Base-by-base conservation (phyloP, 1,140 invertebrate genomes). In the Mya arenaria region DNA sequence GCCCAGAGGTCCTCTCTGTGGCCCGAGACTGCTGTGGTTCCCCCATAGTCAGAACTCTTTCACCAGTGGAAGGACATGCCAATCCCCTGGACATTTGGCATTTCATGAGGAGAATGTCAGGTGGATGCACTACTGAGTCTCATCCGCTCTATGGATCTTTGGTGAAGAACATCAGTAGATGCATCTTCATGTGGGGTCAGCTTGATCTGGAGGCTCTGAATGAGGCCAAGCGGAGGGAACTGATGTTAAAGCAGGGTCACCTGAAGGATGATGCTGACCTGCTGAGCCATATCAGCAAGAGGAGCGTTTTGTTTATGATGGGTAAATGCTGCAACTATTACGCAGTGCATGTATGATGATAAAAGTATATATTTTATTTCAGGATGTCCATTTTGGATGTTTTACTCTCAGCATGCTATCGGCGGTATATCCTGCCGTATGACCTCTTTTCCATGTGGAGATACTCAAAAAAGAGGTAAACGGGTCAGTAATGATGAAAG, bases 11-110 rank as follows among this genome's bases (percentile, higher is more conserved):
- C 15, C 34, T 84, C 8, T 80, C 85, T 60, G 71, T 78, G 8
- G 85, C 80, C 55, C 10, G 75, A 28, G 73, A 84, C 52, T 85
- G 82, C 58, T 77, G 62, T n/a, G 60, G 74, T n/a, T n/a, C n/a
- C n/a, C n/a, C n/a, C n/a, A n/a, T n/a, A n/a, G n/a, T n/a, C n/a
- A n/a, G n/a, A n/a, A n/a, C n/a, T n/a, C n/a, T n/a, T n/a, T n/a
- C n/a, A n/a, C n/a, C 44, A 48, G 10, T 72, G 80, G 13, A 17
- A 34, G 3, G 28, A 13, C 36, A 63, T 19, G 0, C 19, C 13
- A 44, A 84, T 23, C 28, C 83, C n/a, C 84, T 88, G n/a, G 85
- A 86, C 62, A 66, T 88, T 4, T 88, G 86, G 80, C 84, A 86
- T 44, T 86, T 86, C 65, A 88, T 85, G 86, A 58, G 86, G 4